Conservation (phyloP, 2,888 invertebrate species). For the Minunthozetes semirufus region DNA sequence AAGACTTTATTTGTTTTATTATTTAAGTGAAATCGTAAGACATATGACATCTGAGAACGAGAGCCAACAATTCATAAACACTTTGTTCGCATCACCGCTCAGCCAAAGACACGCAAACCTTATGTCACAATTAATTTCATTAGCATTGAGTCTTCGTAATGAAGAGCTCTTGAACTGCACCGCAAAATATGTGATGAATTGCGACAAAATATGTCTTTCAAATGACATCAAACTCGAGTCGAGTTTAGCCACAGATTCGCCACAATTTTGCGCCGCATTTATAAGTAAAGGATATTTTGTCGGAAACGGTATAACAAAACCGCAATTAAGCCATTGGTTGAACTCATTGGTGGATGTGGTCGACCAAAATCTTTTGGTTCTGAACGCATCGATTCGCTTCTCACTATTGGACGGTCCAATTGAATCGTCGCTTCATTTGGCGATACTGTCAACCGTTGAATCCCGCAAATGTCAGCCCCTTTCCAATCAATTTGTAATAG, state of each 20-base stretch:
- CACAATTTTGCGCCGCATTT: constrained; percentile 32
- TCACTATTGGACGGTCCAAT: constrained; percentile 23
- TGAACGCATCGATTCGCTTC: constrained; percentile 21
- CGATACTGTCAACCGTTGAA: constrained; percentile 8
- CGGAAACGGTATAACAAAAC: not conserved
- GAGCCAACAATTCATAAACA: constrained; percentile 7
- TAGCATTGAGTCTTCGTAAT: constrained; percentile 18
- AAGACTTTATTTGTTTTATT: constrained; percentile 29
- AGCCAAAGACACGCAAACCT: constrained; percentile 29
- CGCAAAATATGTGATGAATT: constrained; percentile 13
- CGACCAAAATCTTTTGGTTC: not conserved
- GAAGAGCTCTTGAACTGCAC: constrained; percentile 24
- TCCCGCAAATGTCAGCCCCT: constrained; percentile 24
- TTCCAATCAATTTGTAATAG: constrained; percentile 30
- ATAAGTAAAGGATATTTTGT: constrained; percentile 30
- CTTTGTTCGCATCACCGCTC: constrained; percentile 14
- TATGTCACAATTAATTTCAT: constrained; percentile 30
- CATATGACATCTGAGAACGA: not conserved
- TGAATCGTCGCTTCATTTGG: constrained; percentile 26
- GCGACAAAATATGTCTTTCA: constrained; percentile 9
- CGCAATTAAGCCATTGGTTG: constrained; percentile 28
- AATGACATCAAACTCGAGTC: not conserved
- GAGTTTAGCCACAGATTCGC: constrained; percentile 25
- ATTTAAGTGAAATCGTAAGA: constrained; percentile 11
- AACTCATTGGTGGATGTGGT: constrained; percentile 11